phyloP scores from a whole-genome alignment of 2,113 vertebrate species.

The Equus przewalskii region DNA sequence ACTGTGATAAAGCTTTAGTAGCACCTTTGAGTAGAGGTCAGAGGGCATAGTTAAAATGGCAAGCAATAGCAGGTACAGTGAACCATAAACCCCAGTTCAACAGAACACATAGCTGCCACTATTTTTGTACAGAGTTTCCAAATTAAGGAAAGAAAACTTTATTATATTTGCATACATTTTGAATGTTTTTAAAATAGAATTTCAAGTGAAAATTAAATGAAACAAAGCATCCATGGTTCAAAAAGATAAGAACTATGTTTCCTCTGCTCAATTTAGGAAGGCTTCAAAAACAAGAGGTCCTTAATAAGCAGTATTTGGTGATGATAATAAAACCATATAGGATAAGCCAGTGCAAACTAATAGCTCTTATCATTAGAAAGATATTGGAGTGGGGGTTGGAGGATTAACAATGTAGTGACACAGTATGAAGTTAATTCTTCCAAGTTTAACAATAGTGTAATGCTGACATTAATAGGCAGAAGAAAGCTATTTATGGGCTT shows the following conservation, averaged over 20 bases:
- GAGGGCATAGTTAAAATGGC: neutral
- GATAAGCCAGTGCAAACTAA: neutral
- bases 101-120: neutral
- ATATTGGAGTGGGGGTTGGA: neutral
- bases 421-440: neutral
- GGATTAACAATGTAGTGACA: neutral
- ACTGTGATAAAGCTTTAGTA: neutral
- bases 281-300: neutral
- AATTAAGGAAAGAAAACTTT: neutral
- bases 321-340: neutral
- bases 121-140: neutral
- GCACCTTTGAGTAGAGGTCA: neutral
- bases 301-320: neutral
- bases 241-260: neutral
- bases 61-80: neutral
- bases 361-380: neutral
- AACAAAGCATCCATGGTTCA: neutral
- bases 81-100: neutral
- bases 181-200: neutral
- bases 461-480: neutral
- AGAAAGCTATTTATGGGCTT: neutral
- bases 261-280: neutral
- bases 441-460: neutral
- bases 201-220: constrained; percentile 1
- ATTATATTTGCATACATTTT: neutral